phyloP scores from a whole-genome alignment of 2,888 invertebrate species.

The Heliconius erato region DNA sequence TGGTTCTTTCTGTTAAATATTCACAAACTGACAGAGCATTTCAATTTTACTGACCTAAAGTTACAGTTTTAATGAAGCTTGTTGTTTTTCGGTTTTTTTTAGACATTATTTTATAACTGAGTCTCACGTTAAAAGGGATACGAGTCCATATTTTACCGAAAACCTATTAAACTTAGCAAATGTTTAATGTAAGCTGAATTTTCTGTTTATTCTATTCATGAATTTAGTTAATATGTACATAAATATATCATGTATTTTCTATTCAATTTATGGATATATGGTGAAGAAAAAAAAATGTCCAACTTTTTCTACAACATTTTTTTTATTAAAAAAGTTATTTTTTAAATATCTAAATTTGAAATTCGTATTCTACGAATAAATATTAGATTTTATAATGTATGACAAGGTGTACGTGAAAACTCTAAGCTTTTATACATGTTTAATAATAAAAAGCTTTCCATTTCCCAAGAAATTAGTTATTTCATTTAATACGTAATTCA shows the following conservation, averaged over 20 bases:
- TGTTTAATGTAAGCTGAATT: background rate
- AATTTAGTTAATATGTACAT: too few species aligned
- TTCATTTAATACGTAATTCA: constrained; percentile 27
- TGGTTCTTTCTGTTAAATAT: constrained; percentile 1
- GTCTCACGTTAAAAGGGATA: background rate
- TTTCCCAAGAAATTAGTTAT: constrained; percentile 8
- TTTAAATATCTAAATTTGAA: background rate
- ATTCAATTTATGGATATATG: too few species aligned
- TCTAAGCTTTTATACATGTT: background rate
- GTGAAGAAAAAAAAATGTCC: too few species aligned
- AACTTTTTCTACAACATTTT: too few species aligned
- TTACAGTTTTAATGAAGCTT: background rate
- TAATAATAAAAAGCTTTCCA: constrained; percentile 17
- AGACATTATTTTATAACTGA: background rate
- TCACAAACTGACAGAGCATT: background rate
- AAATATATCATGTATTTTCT: too few species aligned
- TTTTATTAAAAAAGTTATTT: too few species aligned
- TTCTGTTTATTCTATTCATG: background rate
- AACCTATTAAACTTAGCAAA: background rate
- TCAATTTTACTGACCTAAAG: background rate
- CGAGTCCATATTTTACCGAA: background rate
- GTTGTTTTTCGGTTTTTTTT: background rate
- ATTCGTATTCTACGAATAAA: background rate
- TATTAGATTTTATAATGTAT: background rate
- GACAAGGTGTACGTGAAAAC: background rate